Evolutionary conservation across 2,888 invertebrate genomes (phyloP), one percentile per base, ranked within the genome.

Genomic region (Callinectes sapidus): DNA sequence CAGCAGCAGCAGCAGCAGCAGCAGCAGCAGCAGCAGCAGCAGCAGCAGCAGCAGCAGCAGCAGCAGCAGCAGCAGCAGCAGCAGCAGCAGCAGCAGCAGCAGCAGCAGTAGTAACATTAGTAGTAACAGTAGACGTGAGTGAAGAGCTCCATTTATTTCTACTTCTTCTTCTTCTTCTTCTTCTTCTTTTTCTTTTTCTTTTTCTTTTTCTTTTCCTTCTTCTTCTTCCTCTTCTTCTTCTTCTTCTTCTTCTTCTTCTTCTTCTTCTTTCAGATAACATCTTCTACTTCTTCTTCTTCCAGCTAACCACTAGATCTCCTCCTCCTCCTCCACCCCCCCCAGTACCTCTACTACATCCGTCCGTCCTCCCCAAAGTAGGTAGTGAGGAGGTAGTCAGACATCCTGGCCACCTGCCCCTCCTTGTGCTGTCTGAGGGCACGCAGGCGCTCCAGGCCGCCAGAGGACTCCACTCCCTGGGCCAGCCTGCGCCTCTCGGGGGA

Each of bases 361-460:
- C 23, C 42, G 42, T 16, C 81, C 85, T 89, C 81, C 16, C 86
- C 48, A 35, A 92, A 92, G 77, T 90, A 92, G 16, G 89, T 54
- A 2, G 48, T 35, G 10, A 90, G 32, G 10, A 92, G 66, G 28
- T 90, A 92, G 35, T 35, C 54, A 14, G 92, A 90, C 90, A 92
- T 85, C 71, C 54, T 92, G n/a, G 92, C 77, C 10, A 92, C 89
- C 71, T 92, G 90, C 2, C 48, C 66, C n/a, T 90, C 90, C 16
- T 87, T 28, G 87, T 90, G 61, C 1, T 18, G 66, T 39, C 66
- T 35, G 18, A 92, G 92, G 28, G 18, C n/a, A 18, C 10, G 23
- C 14, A 92, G 48, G 5, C 71, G 85, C 8, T 92, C 66, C 39
- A 89, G 35, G 6, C 92, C 92, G 1, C 92, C 90, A 1, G 39